phyloP scores from a whole-genome alignment of 2,797 vertebrate species.

The Loriculus beryllinus region DNA sequence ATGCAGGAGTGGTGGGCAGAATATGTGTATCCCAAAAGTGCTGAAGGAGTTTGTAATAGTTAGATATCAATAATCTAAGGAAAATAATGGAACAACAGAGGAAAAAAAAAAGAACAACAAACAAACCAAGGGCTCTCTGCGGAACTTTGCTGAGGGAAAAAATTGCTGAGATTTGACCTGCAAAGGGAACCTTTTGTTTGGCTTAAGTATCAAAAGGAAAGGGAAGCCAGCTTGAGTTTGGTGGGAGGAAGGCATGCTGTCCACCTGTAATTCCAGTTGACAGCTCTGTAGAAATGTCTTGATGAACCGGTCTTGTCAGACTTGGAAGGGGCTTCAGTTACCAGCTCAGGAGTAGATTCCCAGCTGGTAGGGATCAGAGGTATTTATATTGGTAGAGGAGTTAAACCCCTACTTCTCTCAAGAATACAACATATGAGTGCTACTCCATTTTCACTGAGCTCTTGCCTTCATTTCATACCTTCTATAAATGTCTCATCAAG shows the following conservation, averaged over 20 bases:
- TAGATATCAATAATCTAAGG: background rate
- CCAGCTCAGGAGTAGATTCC: background rate
- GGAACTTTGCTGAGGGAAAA: background rate
- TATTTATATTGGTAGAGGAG: background rate
- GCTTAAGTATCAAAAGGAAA: background rate
- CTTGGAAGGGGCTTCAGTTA: background rate
- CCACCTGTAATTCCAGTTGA: background rate
- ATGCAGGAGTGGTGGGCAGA: background rate
- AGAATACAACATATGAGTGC: background rate
- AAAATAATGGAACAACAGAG: background rate
- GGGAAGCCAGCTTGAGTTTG: background rate
- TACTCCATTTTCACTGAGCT: background rate
- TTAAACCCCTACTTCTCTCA: background rate
- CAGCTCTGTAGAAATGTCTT: background rate
- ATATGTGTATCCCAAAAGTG: accelerated
- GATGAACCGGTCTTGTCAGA: background rate
- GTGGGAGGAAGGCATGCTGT: background rate
- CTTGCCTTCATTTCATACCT: background rate
- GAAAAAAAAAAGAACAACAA: background rate
- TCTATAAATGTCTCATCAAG: background rate
- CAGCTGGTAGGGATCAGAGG: background rate
- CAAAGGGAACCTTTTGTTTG: background rate
- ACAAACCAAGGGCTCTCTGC: background rate
- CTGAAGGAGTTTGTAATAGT: background rate
- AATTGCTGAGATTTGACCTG: background rate